Percentiles rank a stretch among this genome's conserved stretches.
phyloP scores from a whole-genome alignment of 2,113 vertebrate genomes.

The Rhagologus leucostigma region DNA sequence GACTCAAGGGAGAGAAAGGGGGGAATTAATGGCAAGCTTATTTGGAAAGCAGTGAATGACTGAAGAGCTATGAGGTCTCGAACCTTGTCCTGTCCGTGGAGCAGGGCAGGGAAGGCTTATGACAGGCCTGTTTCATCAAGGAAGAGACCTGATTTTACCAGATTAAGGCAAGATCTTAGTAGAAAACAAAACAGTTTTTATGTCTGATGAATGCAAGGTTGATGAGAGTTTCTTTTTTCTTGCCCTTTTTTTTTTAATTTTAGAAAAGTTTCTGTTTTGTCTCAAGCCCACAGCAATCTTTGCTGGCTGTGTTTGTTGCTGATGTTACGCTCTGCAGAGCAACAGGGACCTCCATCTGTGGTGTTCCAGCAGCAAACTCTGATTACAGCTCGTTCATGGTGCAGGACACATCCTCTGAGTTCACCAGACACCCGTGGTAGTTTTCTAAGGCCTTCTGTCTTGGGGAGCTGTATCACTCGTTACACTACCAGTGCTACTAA shows the following conservation, averaged over 20 bases:
- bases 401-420: neutral
- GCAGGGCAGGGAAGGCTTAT: neutral
- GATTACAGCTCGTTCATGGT: neutral
- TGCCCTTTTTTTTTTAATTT: neutral
- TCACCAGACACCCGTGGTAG: neutral
- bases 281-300: neutral
- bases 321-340: neutral
- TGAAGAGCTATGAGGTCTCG: neutral
- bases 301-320: neutral
- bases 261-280: neutral
- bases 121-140: neutral
- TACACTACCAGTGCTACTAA: neutral
- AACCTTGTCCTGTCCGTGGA: neutral
- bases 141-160: neutral
- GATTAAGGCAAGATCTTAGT: neutral
- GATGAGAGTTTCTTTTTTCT: neutral
- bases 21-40: conserved; percentile 14
- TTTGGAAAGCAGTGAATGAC: conserved; percentile 43
- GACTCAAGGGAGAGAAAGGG: conserved; percentile 22
- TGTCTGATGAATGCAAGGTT: neutral
- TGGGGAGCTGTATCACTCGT: neutral
- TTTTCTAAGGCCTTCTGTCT: neutral
- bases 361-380: fast-evolving
- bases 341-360: neutral
- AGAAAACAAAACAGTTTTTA: neutral